Percentiles rank a stretch among this genome's conserved stretches.
Conservation (phyloP, 2,797 vertebrate genomes). For the Gymnoscopelus microlampas region DNA sequence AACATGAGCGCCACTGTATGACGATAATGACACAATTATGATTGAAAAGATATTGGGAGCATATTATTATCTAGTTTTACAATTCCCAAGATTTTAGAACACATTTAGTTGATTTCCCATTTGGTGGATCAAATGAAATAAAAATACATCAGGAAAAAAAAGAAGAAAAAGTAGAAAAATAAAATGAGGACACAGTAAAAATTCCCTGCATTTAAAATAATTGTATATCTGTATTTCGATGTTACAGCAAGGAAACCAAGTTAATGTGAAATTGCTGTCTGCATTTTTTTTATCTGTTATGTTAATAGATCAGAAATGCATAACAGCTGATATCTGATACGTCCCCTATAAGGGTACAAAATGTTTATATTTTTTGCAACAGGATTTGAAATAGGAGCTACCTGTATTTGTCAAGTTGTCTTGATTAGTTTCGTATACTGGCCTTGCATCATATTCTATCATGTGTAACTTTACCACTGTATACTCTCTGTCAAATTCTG, state of each 20-base stretch:
- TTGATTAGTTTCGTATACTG: background rate
- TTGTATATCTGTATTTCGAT: background rate
- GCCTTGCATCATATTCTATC: background rate
- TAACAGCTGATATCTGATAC: conserved; percentile 1
- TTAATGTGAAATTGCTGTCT: background rate
- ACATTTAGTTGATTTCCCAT: conserved; percentile 14
- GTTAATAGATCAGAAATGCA: background rate
- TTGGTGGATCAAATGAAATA: background rate
- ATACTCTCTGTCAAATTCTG: conserved; percentile 9
- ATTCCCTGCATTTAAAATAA: background rate
- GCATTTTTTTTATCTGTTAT: background rate
- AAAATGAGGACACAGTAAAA: background rate
- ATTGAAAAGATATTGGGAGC: no score
- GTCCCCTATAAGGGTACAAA: no score
- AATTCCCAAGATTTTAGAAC: background rate
- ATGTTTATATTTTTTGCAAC: no score
- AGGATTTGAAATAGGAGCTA: background rate
- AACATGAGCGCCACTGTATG: conserved; percentile 23
- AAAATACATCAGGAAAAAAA: background rate
- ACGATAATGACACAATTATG: no score
- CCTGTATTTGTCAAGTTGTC: background rate
- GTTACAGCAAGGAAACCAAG: background rate
- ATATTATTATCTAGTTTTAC: conserved; percentile 7
- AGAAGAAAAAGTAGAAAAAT: background rate
- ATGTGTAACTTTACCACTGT: conserved; percentile 9